phyloP scores from a whole-genome alignment of 2,888 invertebrate species.

The Adelphocoris suturalis region DNA sequence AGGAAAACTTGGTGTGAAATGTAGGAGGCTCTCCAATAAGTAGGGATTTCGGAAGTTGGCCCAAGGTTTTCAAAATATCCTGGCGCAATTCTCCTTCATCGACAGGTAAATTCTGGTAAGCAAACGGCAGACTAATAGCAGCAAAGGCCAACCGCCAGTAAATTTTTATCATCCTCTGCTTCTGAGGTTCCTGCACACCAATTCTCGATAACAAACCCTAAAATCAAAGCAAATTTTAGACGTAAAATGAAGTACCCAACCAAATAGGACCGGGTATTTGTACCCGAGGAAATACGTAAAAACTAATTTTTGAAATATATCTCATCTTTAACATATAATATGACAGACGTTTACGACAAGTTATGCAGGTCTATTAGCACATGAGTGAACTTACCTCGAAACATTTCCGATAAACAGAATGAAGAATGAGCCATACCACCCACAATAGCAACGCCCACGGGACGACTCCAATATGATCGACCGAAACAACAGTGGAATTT shows the following conservation, averaged over 20 bases:
- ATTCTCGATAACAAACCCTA: constrained; percentile 67
- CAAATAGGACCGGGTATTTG: not conserved
- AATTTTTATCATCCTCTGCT: constrained; percentile 62
- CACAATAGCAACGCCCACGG: constrained; percentile 73
- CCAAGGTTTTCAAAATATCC: constrained; percentile 56
- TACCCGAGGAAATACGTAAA: constrained; percentile 5
- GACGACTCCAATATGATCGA: constrained; percentile 72
- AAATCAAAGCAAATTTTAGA: constrained; percentile 40
- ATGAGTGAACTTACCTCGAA: constrained; percentile 67
- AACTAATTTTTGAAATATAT: not conserved
- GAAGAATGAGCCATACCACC: constrained; percentile 72
- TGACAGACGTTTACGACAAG: too few species aligned
- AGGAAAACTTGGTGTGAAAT: constrained; percentile 71
- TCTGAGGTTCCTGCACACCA: constrained; percentile 67
- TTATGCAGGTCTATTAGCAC: not conserved
- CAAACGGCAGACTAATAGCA: constrained; percentile 72
- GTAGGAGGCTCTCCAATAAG: constrained; percentile 49
- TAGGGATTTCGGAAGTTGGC: constrained; percentile 65
- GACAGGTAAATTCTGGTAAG: constrained; percentile 68
- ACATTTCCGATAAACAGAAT: constrained; percentile 67
- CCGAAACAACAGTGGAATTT: constrained; percentile 70
- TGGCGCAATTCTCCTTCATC: constrained; percentile 38
- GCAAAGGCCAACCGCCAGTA: constrained; percentile 73
- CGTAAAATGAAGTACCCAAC: not conserved
- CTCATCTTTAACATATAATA: too few species aligned